Base-by-base conservation (phyloP, 2,797 vertebrate genomes). In the Aplochiton taeniatus region DNA sequence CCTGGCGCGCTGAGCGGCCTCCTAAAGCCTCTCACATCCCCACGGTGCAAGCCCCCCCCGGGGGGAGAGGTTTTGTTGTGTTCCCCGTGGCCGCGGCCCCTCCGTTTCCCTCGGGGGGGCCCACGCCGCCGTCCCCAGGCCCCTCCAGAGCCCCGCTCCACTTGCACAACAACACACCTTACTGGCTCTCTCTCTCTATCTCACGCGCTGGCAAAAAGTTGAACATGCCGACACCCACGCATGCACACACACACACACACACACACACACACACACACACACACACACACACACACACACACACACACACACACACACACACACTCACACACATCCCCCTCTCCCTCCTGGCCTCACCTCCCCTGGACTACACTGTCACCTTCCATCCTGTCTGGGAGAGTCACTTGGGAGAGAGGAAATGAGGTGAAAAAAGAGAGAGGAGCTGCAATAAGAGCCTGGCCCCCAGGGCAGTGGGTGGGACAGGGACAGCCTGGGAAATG, bases 401-500 rank as follows among this genome's bases (percentile, higher is more conserved):
- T 89, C 87, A 87, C 83, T 85, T 77, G 79, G 81, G 77, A 88
- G 81, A 72, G 78, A 85, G 84, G 84, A 87, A 87, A 88, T 86
- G 79, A 87, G 83, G 83, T 85, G 84, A 87, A 81, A 85, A 68
- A 58, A 89, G 85, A 87, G 79, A 82, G 83, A 84, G 79, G 68
- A 75, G 69, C 76, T 85, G 79, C 77, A 90, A 90, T 89, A 87
- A 89, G 82, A 90, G 89, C 83, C 80, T 81, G 62, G 84, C 89
- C 90, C 90, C 76, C 78, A 76, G 90, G 89, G 83, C 78, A n/a
- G n/a, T n/a, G n/a, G n/a, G n/a, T n/a, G n/a, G n/a, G n/a, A 77
- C 75, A 66, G 85, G 85, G 73, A 76, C 90, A 91, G 88, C 88
- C 81, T 85, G 88, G 87, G 87, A 92, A 92, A 92, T 88, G 79